phyloP scores from a whole-genome alignment of 2,113 vertebrate genomes.

The Platysternon megacephalum region DNA sequence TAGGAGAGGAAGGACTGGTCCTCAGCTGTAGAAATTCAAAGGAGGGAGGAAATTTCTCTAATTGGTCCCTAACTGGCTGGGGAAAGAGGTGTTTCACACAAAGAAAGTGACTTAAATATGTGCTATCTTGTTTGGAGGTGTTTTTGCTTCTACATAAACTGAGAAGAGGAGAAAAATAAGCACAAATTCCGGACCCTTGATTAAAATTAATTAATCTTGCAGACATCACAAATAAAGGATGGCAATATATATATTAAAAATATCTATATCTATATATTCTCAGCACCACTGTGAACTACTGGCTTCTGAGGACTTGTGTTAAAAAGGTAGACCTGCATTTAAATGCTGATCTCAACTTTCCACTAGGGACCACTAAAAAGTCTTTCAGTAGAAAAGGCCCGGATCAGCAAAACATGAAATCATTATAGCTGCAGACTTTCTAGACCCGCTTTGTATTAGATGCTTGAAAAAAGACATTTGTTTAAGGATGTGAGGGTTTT shows the following conservation, averaged over 20 bases:
- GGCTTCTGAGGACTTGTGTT: conserved; percentile 76
- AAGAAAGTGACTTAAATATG: conserved; percentile 59
- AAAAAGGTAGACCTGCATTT: conserved; percentile 81
- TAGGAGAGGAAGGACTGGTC: conserved; percentile 52
- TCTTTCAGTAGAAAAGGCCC: conserved; percentile 80
- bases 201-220: conserved; percentile 38
- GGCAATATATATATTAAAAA: neutral
- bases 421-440: conserved; percentile 81
- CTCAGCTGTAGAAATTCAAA: conserved; percentile 67
- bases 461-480: conserved; percentile 81
- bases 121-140: conserved; percentile 29
- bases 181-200: conserved; percentile 38
- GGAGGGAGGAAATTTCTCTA: conserved; percentile 65
- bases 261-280: conserved; percentile 35
- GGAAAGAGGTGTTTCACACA: conserved; percentile 64
- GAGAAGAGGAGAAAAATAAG: neutral
- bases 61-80: conserved; percentile 71
- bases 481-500: conserved; percentile 80
- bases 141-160: conserved; percentile 48
- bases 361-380: conserved; percentile 84
- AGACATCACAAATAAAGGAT: conserved; percentile 15
- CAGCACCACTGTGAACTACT: conserved; percentile 64
- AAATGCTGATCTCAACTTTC: conserved; percentile 84
- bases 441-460: conserved; percentile 79
- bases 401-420: conserved; percentile 86